phyloP scores from a whole-genome alignment of 1,140 invertebrate species.

The Drosophila kepulauana region DNA sequence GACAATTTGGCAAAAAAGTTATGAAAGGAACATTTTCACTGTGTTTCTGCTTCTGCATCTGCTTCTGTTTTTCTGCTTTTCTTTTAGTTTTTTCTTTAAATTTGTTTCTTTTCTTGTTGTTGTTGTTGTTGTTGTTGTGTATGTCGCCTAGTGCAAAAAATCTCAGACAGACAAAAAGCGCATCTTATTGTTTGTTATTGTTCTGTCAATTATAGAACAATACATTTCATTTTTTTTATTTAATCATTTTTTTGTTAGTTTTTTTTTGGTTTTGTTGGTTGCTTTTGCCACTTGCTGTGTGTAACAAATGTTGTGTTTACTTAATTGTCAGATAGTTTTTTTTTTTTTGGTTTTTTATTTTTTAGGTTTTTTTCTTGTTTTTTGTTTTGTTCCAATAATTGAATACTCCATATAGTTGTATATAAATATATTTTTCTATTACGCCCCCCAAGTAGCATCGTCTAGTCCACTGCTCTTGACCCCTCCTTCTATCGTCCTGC shows the following conservation, averaged over 20 bases:
- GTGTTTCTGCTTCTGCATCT: conserved; percentile 57
- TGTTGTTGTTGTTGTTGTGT: conserved; percentile 28
- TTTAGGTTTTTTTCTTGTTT: too few species aligned
- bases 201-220: conserved; percentile 73
- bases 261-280: conserved; percentile 28
- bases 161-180: conserved; percentile 76
- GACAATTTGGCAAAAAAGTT: conserved; percentile 84
- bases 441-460: conserved; percentile 64
- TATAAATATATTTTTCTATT: conserved; percentile 85
- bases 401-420: conserved; percentile 79
- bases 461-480: conserved; percentile 50
- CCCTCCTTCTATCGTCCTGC: conserved; percentile 50
- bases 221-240: conserved; percentile 36
- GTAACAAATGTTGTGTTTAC: conserved; percentile 73
- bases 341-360: background rate
- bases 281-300: conserved; percentile 59
- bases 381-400: conserved; percentile 76
- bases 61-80: conserved; percentile 33
- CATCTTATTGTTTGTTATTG: conserved; percentile 65
- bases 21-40: conserved; percentile 81
- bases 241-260: conserved; percentile 10
- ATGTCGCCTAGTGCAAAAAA: conserved; percentile 72
- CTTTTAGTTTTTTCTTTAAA: conserved; percentile 30
- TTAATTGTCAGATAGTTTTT: conserved; percentile 78
- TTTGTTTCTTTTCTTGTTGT: conserved; percentile 26